Evolutionary conservation across 2,797 vertebrate species (phyloP), one percentile per base, ranked within the genome.

Genomic region (Clarias pachynema): DNA sequence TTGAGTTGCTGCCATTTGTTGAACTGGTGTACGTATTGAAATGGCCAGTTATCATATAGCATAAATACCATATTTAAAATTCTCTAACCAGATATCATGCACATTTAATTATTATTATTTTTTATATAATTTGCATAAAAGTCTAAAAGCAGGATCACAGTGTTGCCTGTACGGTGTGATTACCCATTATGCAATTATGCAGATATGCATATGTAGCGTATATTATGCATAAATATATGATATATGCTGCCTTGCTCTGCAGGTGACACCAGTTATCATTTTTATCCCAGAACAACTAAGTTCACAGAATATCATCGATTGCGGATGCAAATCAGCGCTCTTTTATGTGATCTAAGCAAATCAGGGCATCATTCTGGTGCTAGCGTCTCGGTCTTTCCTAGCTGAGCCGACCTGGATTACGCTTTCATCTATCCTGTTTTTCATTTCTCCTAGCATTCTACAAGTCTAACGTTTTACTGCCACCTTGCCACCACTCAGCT

Each of bases 401-500:
- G 22, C 20, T 70, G 34, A 70, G 10, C 44, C 5, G 2, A 12
- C n/a, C 12, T 73, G 5, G 70, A 73, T 29, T 44, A 5, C 68
- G 20, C 22, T 24, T 4, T 34, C 29, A 31, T 44, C 59, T 62
- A 44, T 79, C 7, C 14, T 15, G 10, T 56, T 29, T 53, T 49
- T 22, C 9, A 81, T 53, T 68, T 56, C 63, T 31, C 31, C 59
- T 24, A 57, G 18, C 40, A 44, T 79, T 18, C 49, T 63, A 40
- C 34, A 79, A 60, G 77, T 40, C n/a, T 60, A 26, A 31, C 2
- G 2, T 66, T 20, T 22, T 66, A 15, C 79, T 22, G 26, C 63
- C 40, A 6, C 78, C 15, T 37, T 79, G 60, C 15, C 78, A 79
- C 24, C 24, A 63, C n/a, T 80, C 40, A 31, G 62, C 66, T 81